A percentile compares a stretch with the other conserved stretches of the same genome.
These are phyloP conservation scores for Dermolepida albohirtum DNA, from an alignment of 2,888 invertebrate species.

Conservation along the genomic window DNA sequence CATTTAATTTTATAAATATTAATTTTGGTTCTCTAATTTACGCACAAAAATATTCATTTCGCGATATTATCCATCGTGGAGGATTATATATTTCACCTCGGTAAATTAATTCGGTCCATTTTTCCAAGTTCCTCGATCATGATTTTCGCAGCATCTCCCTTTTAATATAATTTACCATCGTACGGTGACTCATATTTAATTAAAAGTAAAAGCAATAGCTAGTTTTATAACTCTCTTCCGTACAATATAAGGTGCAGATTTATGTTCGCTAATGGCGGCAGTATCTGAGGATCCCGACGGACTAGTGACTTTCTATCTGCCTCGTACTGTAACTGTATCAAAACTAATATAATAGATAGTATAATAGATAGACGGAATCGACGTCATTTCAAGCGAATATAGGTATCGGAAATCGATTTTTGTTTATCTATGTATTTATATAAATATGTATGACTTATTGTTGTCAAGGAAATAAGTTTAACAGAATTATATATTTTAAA, in stretches of 20 bases:
- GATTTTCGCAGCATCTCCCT: background rate
- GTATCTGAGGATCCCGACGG: conserved; percentile 12
- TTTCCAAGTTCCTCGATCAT: background rate
- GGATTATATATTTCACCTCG: too few relatives aligned
- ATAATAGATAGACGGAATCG: conserved; percentile 2
- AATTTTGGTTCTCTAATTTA: too few relatives aligned
- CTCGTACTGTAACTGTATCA: conserved; percentile 4
- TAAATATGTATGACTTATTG: conserved; percentile 8
- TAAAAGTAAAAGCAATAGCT: conserved; percentile 11
- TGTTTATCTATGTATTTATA: too few relatives aligned
- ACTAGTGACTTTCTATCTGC: conserved; percentile 19
- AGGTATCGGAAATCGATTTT: too few relatives aligned
- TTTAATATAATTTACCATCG: conserved; percentile 8
- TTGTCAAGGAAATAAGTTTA: background rate
- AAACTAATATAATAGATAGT: background rate
- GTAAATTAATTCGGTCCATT: too few relatives aligned
- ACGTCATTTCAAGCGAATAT: background rate
- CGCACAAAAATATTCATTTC: too few relatives aligned
- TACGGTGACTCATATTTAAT: conserved; percentile 29
- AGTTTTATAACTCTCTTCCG: conserved; percentile 23
- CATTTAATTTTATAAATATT: too few relatives aligned
- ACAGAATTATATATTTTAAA: too few relatives aligned
- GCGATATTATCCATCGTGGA: too few relatives aligned
- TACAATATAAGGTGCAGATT: conserved; percentile 24
- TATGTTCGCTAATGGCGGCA: conserved; percentile 16